Base-by-base conservation (phyloP, 2,113 vertebrate species). In the Psettodes erumei region DNA sequence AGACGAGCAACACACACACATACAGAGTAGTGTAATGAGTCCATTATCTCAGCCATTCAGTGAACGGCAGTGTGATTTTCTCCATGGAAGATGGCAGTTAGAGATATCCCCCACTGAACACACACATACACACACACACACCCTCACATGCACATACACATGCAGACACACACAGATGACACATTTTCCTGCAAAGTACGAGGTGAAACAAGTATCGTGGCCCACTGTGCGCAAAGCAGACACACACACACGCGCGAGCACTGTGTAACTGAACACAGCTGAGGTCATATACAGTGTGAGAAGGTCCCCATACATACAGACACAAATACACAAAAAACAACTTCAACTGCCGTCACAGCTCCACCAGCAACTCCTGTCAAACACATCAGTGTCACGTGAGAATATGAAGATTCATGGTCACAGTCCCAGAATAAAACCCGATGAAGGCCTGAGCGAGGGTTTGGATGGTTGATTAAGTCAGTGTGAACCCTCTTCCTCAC, bases 31-130 rank as follows among this genome's bases (percentile, higher is more conserved):
- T 67, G 21, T 80, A 88, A 85, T 88, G 77, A 77, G 60, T 56
- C 65, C 23, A 88, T 88, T 88, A 88, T 83, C 68, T 33, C 15
- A 28, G 50, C 50, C 47, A 59, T 75, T 84, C 74, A 54, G 50
- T 58, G 56, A 67, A 65, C 30, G 33, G 55, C 55, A 50, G 63
- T 81, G 71, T n/a, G 51, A 77, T 82, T 89, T 85, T 82, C 80
- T 75, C 69, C 48, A 80, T 77, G 59, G 81, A 47, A 68, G 75
- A 78, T 78, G 70, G 79, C 78, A 79, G 60, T 60, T 76, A 63
- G 23, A 71, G 78, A 88, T 87, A 79, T 21, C 45, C 19, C 45
- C 28, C 53, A 8, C 28, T n/a, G n/a, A n/a, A 40, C 74, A 65
- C 68, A 61, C 69, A 32, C 48, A 59, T n/a, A 40, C 35, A 71